Evolutionary conservation across 2,797 vertebrate species (phyloP).

Genomic region (Rhinatrema bivittatum): DNA sequence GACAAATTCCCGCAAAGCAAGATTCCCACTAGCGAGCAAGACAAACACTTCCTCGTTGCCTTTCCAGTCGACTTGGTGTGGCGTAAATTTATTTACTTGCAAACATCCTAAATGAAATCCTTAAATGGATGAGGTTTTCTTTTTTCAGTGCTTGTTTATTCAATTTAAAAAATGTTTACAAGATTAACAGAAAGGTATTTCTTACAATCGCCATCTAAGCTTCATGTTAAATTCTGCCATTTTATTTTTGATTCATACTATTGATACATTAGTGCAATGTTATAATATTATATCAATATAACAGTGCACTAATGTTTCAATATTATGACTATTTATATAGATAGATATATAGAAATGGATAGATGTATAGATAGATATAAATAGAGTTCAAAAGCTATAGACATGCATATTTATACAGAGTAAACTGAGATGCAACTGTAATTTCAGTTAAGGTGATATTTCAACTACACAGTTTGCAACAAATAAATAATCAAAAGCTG

Average conservation of each 20-base stretch:
- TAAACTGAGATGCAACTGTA: conserved; percentile 19
- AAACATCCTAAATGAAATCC: neutral
- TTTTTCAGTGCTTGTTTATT: no score
- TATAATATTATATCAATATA: no score
- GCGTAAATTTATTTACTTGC: conserved; percentile 10
- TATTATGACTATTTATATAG: conserved; percentile 7
- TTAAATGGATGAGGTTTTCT: no score
- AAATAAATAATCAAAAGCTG: no score
- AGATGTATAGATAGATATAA: neutral
- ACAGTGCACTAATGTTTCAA: no score
- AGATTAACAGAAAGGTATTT: neutral
- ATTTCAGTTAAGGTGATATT: no score
- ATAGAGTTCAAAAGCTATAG: conserved; percentile 8
- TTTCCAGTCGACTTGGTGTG: conserved; percentile 12
- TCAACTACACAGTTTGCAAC: neutral
- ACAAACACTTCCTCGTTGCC: conserved; percentile 49
- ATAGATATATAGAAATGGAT: conserved; percentile 24
- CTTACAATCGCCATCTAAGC: conserved; percentile 4
- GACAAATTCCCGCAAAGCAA: conserved; percentile 68
- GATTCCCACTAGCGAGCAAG: conserved; percentile 53
- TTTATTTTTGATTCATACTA: no score
- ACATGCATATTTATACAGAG: conserved; percentile 14
- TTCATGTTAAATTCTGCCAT: neutral
- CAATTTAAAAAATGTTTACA: neutral
- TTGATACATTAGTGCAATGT: conserved; percentile 20